Evolutionary conservation across 2,888 invertebrate genomes (phyloP), one percentile per base, ranked within the genome.

Genomic region (Paralinhomoeus sp.): DNA sequence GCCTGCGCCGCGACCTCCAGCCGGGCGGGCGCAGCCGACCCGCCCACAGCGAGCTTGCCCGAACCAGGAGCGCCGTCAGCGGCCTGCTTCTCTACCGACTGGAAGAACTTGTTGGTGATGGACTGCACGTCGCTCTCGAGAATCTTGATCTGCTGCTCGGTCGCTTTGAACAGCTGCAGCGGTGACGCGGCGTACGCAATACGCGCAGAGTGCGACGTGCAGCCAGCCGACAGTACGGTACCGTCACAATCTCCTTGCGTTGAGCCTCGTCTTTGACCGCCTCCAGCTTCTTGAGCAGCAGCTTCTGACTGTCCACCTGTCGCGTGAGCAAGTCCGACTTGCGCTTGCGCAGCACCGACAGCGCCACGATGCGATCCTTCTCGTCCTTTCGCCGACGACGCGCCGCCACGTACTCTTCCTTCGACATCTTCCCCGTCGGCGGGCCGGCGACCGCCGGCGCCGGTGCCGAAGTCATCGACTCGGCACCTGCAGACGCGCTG

Each of bases 321-420:
- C 80, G 82, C 50, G 82, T 76, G n/a, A 89, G 64, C 47, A 89
- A 62, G 50, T 78, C 78, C 55, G 82, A 80, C 50, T 83, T 83
- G 0, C 83, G 71, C 57, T 80, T 80, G 44, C 80, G 75, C 55
- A 84, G 67, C 56, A 83, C 80, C 9, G 53, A 45, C 34, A 21
- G 40, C 31, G 23, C 31, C 33, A 35, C 36, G n/a, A 45, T 22
- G 40, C 38, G 13, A 15, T 37, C 38, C 15, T 48, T 44, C 27
- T 48, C 48, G 23, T 45, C 48, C 12, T 46, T 47, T 3, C 37
- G 36, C 2, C 42, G 42, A n/a, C 23, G 20, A 2, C 37, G 24
- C 42, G 18, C 23, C 2, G 2, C 9, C 2, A 42, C 27, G 33
- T 37, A 42, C 13, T 17, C 9, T 12, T 42, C 27, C 2, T 2